Base-by-base conservation (phyloP, 1,140 invertebrate species). In the Cotesia glomerata region DNA sequence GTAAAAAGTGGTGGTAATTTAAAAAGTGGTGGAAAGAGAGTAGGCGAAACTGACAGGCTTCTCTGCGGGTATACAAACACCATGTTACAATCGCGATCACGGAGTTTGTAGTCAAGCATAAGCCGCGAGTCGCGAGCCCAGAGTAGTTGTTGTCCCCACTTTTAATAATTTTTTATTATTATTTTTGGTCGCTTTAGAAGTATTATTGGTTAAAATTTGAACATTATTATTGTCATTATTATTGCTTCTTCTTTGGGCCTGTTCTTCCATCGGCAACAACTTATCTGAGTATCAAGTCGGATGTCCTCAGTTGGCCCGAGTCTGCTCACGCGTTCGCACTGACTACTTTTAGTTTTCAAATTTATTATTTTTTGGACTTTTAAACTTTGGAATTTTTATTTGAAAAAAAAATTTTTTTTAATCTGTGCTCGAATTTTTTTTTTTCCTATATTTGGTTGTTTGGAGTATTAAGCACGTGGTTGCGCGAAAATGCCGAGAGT, bases 311-410 rank as follows among this genome's bases (percentile, higher is more conserved):
- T 85, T 82, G 83, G 79, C 82, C 81, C 81, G 83, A 85, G 82
- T 86, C 84, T 83, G 84, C 77, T 85, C 85, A 84, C 82, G 84
- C 77, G 86, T 83, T 86, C 84, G 80, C 83, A 84, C 84, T 84
- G 78, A 82, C 73, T 62, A 49, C 45, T 13, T 81, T 82, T 83
- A 74, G 69, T 32, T 45, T 58, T 58, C 11, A 18, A 1, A 32
- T 64, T 13, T 8, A 51, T 51, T 68, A 45, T 36, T n/a, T 35
- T 39, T 67, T 34, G 9, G 16, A 52, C 35, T 35, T 63, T 62
- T 18, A 16, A 56, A 59, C 36, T 11, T 56, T 1, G 26, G 56
- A 14, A 54, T 54, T 7, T 4, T 5, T 9, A 9, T 45, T 45
- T 45, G 11, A 7, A 45, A 9, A 7, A 45, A 9, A 45, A 9